A percentile compares a stretch with the other conserved stretches of the same genome.
phyloP scores from a whole-genome alignment of 2,797 vertebrate genomes.

The Clarias fuscus region DNA sequence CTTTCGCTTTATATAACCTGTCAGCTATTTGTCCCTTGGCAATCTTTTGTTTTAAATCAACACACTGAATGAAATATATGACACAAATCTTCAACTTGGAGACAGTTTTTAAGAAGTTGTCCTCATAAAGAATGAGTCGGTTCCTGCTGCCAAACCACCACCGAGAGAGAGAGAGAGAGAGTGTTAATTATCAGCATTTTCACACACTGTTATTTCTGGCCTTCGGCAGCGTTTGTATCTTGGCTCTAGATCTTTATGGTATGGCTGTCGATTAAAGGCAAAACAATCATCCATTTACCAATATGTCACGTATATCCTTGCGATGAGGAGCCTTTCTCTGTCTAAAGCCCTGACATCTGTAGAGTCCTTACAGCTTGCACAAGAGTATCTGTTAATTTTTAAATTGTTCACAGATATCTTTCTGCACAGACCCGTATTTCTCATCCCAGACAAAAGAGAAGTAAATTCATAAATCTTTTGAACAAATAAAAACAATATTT shows the following conservation, averaged over 20 bases:
- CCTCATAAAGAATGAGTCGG: slow-evolving; percentile 60
- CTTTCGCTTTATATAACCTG: slow-evolving; percentile 63
- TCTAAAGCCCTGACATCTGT: neutral
- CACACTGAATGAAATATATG: slow-evolving; percentile 65
- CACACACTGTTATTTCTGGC: slow-evolving; percentile 8
- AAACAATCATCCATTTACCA: slow-evolving; percentile 8
- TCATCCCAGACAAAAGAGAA: neutral
- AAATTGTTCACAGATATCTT: neutral
- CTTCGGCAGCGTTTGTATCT: neutral
- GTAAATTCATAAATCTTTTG: neutral
- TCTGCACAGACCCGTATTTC: neutral
- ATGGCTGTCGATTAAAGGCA: slow-evolving; percentile 11
- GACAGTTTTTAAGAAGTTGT: slow-evolving; percentile 62
- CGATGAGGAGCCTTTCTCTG: neutral
- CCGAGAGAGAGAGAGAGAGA: slow-evolving; percentile 34
- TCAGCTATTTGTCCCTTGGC: slow-evolving; percentile 73
- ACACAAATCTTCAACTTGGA: slow-evolving; percentile 63
- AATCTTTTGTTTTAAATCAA: slow-evolving; percentile 68
- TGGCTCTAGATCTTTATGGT: neutral
- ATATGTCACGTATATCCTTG: too few relatives aligned
- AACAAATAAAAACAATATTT: neutral
- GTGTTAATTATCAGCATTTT: slow-evolving; percentile 50
- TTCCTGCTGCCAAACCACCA: slow-evolving; percentile 39
- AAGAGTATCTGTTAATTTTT: neutral
- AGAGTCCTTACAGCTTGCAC: neutral